Evolutionary conservation across 2,888 invertebrate species (phyloP).

Genomic region (Trissolcus brochymenae): DNA sequence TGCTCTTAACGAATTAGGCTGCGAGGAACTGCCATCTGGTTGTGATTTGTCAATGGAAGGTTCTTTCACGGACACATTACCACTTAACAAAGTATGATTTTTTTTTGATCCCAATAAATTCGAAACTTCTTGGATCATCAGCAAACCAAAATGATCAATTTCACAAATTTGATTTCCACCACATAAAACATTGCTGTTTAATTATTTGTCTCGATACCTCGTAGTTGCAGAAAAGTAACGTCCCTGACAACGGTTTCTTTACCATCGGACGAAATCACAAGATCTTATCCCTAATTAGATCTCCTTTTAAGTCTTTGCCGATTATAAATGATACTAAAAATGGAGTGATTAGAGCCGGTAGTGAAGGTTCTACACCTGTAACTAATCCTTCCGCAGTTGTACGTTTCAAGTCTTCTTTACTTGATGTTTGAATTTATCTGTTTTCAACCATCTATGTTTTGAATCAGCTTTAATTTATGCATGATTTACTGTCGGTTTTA

Average conservation of each 20-base stretch:
- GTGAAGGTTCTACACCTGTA: slow-evolving; percentile 69
- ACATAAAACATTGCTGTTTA: neutral
- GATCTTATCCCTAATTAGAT: slow-evolving; percentile 70
- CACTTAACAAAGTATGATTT: slow-evolving; percentile 70
- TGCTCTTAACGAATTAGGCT: slow-evolving; percentile 90
- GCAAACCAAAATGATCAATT: neutral
- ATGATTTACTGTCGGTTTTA: too few species aligned
- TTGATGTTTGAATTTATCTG: neutral
- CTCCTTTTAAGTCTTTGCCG: slow-evolving; percentile 74
- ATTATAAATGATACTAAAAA: slow-evolving; percentile 71
- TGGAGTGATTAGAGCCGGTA: slow-evolving; percentile 71
- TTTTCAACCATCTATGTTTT: neutral
- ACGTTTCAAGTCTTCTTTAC: slow-evolving; percentile 61
- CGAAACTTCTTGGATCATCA: too few species aligned
- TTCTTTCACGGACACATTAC: slow-evolving; percentile 70
- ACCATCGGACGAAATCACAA: slow-evolving; percentile 72
- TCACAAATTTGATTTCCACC: neutral
- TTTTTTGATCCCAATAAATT: too few species aligned
- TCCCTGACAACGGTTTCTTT: slow-evolving; percentile 72
- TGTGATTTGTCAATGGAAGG: slow-evolving; percentile 82
- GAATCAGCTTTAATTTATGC: too few species aligned
- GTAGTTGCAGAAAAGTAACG: slow-evolving; percentile 71
- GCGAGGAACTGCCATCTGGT: slow-evolving; percentile 91
- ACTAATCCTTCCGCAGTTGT: slow-evolving; percentile 69
- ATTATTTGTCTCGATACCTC: slow-evolving; percentile 20